Conservation (phyloP, 1,140 invertebrate genomes). For the Brachionus paranguensis region DNA sequence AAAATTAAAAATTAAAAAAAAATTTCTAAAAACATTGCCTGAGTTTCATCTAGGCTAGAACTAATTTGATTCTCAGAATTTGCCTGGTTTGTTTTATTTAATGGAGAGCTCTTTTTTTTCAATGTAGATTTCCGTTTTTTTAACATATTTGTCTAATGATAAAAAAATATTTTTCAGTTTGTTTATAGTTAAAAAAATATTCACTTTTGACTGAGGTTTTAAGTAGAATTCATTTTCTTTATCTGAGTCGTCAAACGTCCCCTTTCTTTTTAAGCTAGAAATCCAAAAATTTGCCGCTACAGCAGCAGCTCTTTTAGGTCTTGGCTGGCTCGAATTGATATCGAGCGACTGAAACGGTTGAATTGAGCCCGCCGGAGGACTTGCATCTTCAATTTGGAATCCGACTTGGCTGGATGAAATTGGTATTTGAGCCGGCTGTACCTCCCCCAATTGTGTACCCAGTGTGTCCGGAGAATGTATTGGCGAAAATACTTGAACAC, state of each 20-base stretch:
- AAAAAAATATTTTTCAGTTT: not conserved
- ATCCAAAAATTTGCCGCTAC: not conserved
- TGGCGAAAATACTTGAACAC: not conserved
- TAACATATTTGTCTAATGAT: not conserved
- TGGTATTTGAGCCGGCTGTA: not conserved
- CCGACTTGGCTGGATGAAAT: not conserved
- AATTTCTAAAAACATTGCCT: not conserved
- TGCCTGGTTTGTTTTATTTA: not conserved
- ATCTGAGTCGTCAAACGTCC: not conserved
- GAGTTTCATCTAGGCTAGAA: not conserved
- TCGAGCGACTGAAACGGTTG: not conserved
- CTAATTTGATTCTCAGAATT: not conserved
- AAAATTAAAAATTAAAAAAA: not conserved
- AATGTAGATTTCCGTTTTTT: not conserved
- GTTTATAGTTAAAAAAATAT: not conserved
- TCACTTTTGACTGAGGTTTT: not conserved
- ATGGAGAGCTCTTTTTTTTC: not conserved
- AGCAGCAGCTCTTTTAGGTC: constrained; percentile 6
- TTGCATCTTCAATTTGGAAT: not conserved
- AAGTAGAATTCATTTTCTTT: not conserved
- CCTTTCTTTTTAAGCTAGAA: not conserved
- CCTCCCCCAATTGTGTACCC: not conserved
- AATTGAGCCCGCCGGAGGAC: not conserved
- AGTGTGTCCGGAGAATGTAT: not conserved
- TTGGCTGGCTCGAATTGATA: not conserved